Conservation (phyloP, 2,113 vertebrate genomes). For the Galeopterus variegatus region DNA sequence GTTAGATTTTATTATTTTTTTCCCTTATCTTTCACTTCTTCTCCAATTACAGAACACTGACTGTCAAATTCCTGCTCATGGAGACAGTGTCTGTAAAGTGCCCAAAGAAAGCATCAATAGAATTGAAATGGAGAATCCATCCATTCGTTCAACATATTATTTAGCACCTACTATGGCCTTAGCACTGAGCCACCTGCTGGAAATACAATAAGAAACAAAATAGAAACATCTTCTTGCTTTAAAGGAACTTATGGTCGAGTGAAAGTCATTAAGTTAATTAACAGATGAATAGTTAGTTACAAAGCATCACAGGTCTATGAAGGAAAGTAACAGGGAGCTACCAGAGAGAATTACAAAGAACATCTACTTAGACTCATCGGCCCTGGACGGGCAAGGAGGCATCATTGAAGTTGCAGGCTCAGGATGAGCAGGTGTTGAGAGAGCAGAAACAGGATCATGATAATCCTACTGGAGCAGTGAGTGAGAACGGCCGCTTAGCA, state of each 20-base stretch:
- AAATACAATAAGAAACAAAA: slow-evolving; percentile 36
- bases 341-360: not conserved
- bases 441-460: not conserved
- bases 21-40: slow-evolving; percentile 13
- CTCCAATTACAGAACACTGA: not conserved
- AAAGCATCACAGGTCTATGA: not conserved
- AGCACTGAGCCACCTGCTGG: not conserved
- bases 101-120: not conserved
- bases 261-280: slow-evolving; percentile 39
- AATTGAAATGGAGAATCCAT: not conserved
- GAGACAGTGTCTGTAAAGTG: not conserved
- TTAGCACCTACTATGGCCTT: not conserved
- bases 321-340: not conserved
- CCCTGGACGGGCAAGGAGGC: not conserved
- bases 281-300: not conserved
- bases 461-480: not conserved
- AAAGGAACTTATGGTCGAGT: not conserved
- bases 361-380: too few species aligned
- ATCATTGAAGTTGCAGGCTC: not conserved
- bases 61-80: not conserved
- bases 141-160: not conserved
- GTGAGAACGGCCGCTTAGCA: not conserved
- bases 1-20: not conserved
- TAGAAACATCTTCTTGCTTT: not conserved
- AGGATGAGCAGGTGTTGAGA: not conserved